phyloP scores from a whole-genome alignment of 1,140 invertebrate genomes.

The Triops cancriformis region DNA sequence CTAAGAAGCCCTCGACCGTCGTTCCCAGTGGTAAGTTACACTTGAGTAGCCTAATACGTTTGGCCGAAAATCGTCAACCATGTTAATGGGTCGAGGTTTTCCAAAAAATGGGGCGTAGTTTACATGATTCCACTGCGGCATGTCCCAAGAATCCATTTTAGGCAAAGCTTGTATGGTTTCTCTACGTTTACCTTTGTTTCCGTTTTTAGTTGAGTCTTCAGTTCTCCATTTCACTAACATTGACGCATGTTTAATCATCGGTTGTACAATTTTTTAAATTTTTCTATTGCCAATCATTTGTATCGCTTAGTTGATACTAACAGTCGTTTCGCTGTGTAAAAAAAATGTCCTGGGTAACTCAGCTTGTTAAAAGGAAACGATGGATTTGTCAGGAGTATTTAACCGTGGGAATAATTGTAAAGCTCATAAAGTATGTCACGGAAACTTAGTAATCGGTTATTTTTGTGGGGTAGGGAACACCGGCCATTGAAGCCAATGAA shows the following conservation, averaged over 20 bases:
- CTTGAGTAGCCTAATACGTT: background rate
- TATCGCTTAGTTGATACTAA: background rate
- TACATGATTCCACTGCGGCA: background rate
- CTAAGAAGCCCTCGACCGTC: conserved; percentile 81
- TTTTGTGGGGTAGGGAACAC: background rate
- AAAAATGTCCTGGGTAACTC: too few species aligned
- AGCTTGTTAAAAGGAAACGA: too few species aligned
- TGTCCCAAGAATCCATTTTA: background rate
- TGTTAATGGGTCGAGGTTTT: conserved; percentile 17
- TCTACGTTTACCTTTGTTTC: background rate
- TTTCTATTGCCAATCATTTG: background rate
- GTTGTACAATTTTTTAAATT: background rate
- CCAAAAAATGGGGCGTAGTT: conserved; percentile 16
- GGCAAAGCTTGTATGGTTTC: background rate
- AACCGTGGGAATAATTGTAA: too few species aligned
- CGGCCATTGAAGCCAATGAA: background rate
- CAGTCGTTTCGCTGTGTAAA: background rate
- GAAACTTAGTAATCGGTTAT: background rate
- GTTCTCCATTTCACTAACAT: background rate
- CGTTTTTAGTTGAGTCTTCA: background rate
- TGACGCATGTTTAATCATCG: background rate
- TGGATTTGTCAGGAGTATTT: too few species aligned
- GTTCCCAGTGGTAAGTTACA: conserved; percentile 80
- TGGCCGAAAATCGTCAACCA: background rate
- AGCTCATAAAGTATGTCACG: background rate